Percentiles rank a stretch among this genome's conserved stretches.
Evolutionary conservation across 2,113 vertebrate genomes (phyloP).

Genomic region (Scortum barcoo): DNA sequence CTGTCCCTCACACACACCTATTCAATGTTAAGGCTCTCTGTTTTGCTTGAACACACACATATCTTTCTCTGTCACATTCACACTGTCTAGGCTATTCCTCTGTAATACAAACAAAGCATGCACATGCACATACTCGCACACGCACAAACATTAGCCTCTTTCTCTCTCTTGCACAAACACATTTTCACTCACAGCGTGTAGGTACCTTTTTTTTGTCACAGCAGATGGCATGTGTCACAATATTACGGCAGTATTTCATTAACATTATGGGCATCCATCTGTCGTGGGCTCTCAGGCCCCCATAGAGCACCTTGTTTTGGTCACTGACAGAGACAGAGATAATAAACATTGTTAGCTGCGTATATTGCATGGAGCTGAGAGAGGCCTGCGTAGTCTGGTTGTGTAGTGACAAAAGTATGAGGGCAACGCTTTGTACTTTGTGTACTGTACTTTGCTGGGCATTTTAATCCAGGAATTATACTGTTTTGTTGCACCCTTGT

Average conservation of each 20-base stretch:
- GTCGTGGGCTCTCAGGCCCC: slow-evolving; percentile 63
- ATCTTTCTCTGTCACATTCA: slow-evolving; percentile 28
- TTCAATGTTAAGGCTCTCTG: slow-evolving; percentile 26
- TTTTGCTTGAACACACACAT: slow-evolving; percentile 21
- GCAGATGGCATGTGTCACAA: slow-evolving; percentile 81
- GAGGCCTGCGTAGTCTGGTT: slow-evolving; percentile 1
- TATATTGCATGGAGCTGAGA: slow-evolving; percentile 18
- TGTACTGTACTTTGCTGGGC: neutral
- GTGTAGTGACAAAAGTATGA: slow-evolving; percentile 12
- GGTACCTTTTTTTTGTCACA: slow-evolving; percentile 71
- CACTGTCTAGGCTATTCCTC: slow-evolving; percentile 25
- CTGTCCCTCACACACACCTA: slow-evolving; percentile 35
- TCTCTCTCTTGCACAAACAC: slow-evolving; percentile 53
- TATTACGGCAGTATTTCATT: slow-evolving; percentile 80
- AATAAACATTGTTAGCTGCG: slow-evolving; percentile 69
- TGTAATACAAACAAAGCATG: slow-evolving; percentile 36
- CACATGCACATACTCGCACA: neutral
- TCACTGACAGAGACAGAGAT: slow-evolving; percentile 58
- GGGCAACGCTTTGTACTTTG: neutral
- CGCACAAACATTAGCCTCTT: slow-evolving; percentile 6
- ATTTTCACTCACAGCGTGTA: slow-evolving; percentile 61
- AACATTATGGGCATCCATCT: slow-evolving; percentile 81
- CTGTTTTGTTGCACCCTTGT: neutral
- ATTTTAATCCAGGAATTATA: slow-evolving; percentile 18
- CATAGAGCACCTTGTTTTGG: slow-evolving; percentile 70